Percentiles rank a stretch among this genome's conserved stretches.
Evolutionary conservation across 2,113 vertebrate species (phyloP).

Genomic region (Hippocampus zosterae): DNA sequence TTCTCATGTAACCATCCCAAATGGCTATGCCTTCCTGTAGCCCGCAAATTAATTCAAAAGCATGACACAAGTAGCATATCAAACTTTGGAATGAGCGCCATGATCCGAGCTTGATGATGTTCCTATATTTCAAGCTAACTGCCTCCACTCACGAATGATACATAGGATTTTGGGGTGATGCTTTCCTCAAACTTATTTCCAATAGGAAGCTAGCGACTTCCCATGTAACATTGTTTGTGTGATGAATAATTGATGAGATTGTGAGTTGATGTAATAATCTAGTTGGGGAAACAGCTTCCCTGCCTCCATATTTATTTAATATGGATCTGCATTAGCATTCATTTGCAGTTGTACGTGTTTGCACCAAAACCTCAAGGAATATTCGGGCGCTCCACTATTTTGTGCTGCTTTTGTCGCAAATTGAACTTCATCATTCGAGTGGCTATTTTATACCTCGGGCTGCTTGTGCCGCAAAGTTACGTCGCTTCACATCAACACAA

Average conservation of each 20-base stretch:
- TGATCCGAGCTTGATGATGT: not conserved
- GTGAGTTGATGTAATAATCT: not conserved
- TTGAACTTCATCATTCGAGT: not conserved
- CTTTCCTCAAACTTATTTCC: not conserved
- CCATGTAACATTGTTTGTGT: constrained; percentile 1
- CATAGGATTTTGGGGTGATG: not conserved
- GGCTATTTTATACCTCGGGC: not conserved
- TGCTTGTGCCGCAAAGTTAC: not conserved
- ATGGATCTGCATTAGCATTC: not conserved
- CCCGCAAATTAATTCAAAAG: constrained; percentile 5
- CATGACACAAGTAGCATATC: constrained; percentile 2
- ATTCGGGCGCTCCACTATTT: not conserved
- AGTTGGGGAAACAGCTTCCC: not conserved
- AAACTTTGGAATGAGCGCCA: not conserved
- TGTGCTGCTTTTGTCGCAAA: not conserved
- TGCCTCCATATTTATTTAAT: constrained; percentile 1
- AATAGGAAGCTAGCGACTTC: not conserved
- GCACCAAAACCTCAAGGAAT: not conserved
- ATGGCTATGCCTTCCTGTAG: constrained; percentile 12
- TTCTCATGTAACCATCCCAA: constrained; percentile 28
- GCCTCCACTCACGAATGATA: not conserved
- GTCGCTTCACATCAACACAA: not conserved
- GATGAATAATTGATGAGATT: constrained; percentile 1
- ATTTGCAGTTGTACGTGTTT: not conserved
- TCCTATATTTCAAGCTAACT: not conserved